Conservation (phyloP, 2,797 vertebrate species). For the Eurystomus glaucurus region DNA sequence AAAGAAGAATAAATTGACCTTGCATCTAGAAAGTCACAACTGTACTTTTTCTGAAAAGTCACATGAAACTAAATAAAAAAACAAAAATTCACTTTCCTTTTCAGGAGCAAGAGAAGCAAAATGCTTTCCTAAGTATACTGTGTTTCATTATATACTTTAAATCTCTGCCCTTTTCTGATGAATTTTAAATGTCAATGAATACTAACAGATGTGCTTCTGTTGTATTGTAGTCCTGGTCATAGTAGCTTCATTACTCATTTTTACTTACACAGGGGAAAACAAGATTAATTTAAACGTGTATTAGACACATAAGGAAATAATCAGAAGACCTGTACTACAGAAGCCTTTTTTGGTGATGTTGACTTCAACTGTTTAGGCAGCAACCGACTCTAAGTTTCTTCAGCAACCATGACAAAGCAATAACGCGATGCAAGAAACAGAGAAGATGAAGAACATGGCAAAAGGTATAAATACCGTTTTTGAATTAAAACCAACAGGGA, state of each 20-base stretch:
- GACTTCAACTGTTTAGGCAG: slow-evolving; percentile 44
- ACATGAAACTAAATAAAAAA: background rate
- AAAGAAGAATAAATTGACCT: background rate
- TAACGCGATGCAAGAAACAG: background rate
- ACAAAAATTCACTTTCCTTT: background rate
- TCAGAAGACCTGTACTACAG: background rate
- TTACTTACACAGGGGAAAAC: background rate
- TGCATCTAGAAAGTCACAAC: background rate
- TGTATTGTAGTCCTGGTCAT: background rate
- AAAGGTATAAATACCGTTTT: background rate
- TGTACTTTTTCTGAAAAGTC: background rate
- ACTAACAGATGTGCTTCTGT: background rate
- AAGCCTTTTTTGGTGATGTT: slow-evolving; percentile 69
- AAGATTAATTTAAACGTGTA: background rate
- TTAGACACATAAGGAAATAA: slow-evolving; percentile 27
- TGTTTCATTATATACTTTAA: background rate
- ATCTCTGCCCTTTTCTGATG: background rate
- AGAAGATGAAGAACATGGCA: background rate
- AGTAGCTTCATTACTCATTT: background rate
- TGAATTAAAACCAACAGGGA: background rate
- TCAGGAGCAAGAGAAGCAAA: background rate
- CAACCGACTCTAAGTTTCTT: background rate
- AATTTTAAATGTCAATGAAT: background rate
- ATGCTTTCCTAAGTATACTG: background rate
- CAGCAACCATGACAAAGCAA: background rate